Evolutionary conservation across 2,113 vertebrate species (phyloP), one percentile per base, ranked within the genome.

Genomic region (Notarius lentiginosus): DNA sequence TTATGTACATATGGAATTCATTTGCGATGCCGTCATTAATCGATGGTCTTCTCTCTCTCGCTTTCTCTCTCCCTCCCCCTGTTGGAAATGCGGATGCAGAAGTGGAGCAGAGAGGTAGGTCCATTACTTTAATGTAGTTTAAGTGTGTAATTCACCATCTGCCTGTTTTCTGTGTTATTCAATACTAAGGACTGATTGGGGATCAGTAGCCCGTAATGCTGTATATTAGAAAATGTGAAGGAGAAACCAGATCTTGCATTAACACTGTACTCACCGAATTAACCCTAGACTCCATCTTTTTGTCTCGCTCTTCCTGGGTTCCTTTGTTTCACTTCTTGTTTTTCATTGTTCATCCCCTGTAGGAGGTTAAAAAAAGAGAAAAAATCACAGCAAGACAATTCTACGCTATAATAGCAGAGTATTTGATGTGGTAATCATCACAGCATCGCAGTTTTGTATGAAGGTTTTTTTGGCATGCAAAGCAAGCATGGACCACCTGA

Each of bases 81-180:
- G 94, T 92, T 90, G 94, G 76, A 95, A 90, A 86, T 90, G 88
- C 47, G 84, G 96, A 88, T 72, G 89, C 97, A 99, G 98, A 99
- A 97, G 97, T 99, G 91, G 98, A 99, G 96, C 97, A 99, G 96
- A 98, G 97, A 98, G 97, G 98, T 99, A 96, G 97, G 97, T 96
- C 94, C 95, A 91, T 88, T 84, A 76, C 89, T 84, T 86, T 90
- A 90, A 90, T 90, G 87, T 66, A 56, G 79, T 90, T 90, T 88
- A 86, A 90, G 76, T 88, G 82, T 85, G 84, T 90, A 86, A 90
- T 88, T 88, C 84, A 82, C 89, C 85, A 86, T 86, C 89, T 88
- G 87, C 84, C 84, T 88, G 76, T 88, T 84, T 88, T 81, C 85
- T 83, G 66, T 41, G 89, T 86, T 88, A 90, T 86, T 81, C 73